phyloP scores from a whole-genome alignment of 2,888 invertebrate genomes.

The Oeneis ivallda region DNA sequence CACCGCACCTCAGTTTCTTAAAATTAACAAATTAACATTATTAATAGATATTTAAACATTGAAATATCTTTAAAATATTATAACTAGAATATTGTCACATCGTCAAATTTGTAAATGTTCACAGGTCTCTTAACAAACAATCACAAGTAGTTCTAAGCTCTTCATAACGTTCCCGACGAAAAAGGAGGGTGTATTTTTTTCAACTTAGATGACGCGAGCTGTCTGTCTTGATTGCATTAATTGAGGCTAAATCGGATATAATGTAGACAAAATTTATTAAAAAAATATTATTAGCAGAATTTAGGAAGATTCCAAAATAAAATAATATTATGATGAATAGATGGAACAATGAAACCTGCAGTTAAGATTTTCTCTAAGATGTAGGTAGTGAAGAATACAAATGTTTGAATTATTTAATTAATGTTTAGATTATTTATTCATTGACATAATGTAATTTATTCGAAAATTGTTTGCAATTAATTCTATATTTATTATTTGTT shows the following conservation, averaged over 20 bases:
- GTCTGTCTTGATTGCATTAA: conserved; percentile 3
- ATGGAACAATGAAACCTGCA: background rate
- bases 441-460: background rate
- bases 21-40: no score
- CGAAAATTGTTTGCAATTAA: background rate
- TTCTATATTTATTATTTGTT: background rate
- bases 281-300: background rate
- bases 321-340: no score
- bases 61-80: no score
- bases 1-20: no score
- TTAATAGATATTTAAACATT: no score
- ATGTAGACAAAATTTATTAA: conserved; percentile 10
- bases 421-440: background rate
- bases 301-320: no score
- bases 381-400: background rate
- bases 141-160: no score
- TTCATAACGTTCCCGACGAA: no score
- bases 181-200: background rate
- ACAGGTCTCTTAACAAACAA: no score
- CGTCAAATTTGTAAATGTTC: no score
- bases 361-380: background rate
- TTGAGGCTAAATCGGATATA: conserved; percentile 17
- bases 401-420: background rate
- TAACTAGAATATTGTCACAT: no score
- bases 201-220: background rate